phyloP scores from a whole-genome alignment of 1,140 invertebrate genomes.

The Drosophila subobscura region DNA sequence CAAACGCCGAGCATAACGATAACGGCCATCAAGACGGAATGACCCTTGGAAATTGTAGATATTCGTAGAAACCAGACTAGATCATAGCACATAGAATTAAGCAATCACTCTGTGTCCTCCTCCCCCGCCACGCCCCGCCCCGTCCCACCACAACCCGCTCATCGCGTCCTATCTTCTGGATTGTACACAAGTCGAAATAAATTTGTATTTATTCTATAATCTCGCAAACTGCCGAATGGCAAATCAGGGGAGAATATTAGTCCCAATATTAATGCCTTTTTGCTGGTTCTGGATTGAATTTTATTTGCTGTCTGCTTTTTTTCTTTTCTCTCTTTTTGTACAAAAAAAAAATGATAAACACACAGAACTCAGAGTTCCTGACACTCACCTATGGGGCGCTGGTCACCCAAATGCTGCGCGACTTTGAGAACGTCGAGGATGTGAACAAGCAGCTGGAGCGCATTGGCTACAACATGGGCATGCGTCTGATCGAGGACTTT shows the following conservation, averaged over 20 bases:
- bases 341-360: slow-evolving; percentile 19
- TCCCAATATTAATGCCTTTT: slow-evolving; percentile 8
- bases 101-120: slow-evolving; percentile 17
- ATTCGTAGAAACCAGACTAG: slow-evolving; percentile 5
- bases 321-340: slow-evolving; percentile 23
- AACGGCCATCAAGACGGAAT: slow-evolving; percentile 78
- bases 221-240: background rate
- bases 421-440: slow-evolving; percentile 98
- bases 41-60: slow-evolving; percentile 13
- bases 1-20: slow-evolving; percentile 81
- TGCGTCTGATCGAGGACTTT: slow-evolving; percentile 98
- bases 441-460: slow-evolving; percentile 96
- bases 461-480: slow-evolving; percentile 99
- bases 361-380: slow-evolving; percentile 97
- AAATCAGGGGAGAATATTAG: background rate
- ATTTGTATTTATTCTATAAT: slow-evolving; percentile 52
- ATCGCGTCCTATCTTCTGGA: slow-evolving; percentile 4
- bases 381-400: slow-evolving; percentile 98
- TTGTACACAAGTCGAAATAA: slow-evolving; percentile 49
- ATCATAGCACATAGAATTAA: slow-evolving; percentile 39
- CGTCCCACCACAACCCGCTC: background rate
- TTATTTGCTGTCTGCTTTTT: slow-evolving; percentile 38
- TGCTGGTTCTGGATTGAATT: slow-evolving; percentile 37
- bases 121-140: background rate
- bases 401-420: slow-evolving; percentile 97